Evolutionary conservation across 2,888 invertebrate species (phyloP).

Genomic region (Parthenolecanium corni): DNA sequence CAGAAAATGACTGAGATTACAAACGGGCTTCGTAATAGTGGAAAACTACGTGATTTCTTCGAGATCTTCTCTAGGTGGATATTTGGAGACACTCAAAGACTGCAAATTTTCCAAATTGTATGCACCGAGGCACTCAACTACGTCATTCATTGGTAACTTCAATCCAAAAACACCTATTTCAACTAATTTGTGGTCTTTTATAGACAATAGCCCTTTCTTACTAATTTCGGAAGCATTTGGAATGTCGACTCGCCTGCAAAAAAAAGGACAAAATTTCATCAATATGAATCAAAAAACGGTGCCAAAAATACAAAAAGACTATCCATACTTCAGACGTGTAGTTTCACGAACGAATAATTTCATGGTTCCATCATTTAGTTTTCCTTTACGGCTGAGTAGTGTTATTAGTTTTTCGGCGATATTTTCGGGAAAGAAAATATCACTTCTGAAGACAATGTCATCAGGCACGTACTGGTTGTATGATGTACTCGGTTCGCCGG

Average conservation of each 20-base stretch:
- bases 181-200: conserved; percentile 2
- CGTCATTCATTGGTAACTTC: neutral
- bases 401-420: conserved; percentile 4
- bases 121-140: neutral
- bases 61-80: neutral
- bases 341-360: neutral
- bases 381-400: neutral
- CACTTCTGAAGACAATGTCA: neutral
- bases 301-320: neutral
- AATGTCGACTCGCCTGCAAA: neutral
- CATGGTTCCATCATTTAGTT: conserved; percentile 2
- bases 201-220: neutral
- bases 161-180: neutral
- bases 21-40: neutral
- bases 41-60: neutral
- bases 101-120: conserved; percentile 3
- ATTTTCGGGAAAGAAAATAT: neutral
- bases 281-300: neutral
- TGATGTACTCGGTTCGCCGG: too few relatives aligned
- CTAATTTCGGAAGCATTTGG: neutral
- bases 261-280: neutral
- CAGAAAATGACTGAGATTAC: neutral
- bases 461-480: neutral
- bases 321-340: neutral
- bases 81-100: neutral